These are phyloP conservation scores for Cantharis lateralis DNA, from an alignment of 2,888 invertebrate genomes.

Conservation along the genomic window DNA sequence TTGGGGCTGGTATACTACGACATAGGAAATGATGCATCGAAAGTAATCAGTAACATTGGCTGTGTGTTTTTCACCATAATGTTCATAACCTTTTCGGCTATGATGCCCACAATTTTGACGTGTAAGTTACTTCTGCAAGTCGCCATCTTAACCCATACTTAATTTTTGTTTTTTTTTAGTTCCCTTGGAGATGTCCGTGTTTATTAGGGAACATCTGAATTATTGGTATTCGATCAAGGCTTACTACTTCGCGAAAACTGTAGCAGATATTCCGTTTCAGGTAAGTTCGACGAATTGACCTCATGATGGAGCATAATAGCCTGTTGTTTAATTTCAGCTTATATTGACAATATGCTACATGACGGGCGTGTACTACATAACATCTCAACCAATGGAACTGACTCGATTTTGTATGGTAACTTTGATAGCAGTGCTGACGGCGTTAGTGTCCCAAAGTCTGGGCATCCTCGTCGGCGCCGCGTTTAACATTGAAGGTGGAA, in stretches of 20 bases:
- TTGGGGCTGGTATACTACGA: constrained; percentile 93
- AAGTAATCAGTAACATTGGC: constrained; percentile 93
- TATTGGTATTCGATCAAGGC: constrained; percentile 97
- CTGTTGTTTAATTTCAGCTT: constrained; percentile 64
- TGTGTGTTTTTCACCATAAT: constrained; percentile 95
- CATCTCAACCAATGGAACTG: constrained; percentile 90
- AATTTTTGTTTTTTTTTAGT: constrained; percentile 63
- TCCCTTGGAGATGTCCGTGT: constrained; percentile 94
- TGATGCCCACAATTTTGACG: constrained; percentile 98
- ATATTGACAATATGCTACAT: constrained; percentile 85
- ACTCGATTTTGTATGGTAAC: constrained; percentile 82
- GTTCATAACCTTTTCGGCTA: constrained; percentile 96
- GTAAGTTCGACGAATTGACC: constrained; percentile 57
- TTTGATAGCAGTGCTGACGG: constrained; percentile 77
- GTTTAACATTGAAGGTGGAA: constrained; percentile 82
- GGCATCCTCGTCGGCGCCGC: constrained; percentile 92
- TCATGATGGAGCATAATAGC: neutral
- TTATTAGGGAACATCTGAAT: constrained; percentile 92
- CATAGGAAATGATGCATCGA: constrained; percentile 90
- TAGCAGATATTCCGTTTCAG: constrained; percentile 95
- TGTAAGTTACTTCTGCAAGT: constrained; percentile 73
- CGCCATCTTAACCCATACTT: constrained; percentile 4
- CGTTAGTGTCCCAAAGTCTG: constrained; percentile 89
- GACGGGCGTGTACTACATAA: constrained; percentile 93
- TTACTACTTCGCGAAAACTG: constrained; percentile 96